These are phyloP conservation scores for Cataglyphis albicans DNA, from an alignment of 2,888 invertebrate genomes.

Conservation along the genomic window DNA sequence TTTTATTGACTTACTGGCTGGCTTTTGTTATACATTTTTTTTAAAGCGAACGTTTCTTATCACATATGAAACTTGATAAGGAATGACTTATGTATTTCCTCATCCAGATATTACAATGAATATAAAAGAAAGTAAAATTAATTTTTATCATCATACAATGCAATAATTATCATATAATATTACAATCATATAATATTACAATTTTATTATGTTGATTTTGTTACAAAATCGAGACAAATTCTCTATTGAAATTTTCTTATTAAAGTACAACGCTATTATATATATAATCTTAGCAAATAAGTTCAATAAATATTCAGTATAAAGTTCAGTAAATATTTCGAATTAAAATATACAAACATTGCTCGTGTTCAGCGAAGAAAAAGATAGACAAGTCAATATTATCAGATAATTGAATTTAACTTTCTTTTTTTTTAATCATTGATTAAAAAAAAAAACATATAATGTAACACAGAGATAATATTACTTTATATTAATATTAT, in stretches of 20 bases:
- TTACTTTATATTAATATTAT: not conserved
- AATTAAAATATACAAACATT: not conserved
- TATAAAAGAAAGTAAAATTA: not conserved
- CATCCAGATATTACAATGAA: not conserved
- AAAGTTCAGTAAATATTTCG: not conserved
- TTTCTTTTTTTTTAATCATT: not conserved
- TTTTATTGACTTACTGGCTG: not conserved
- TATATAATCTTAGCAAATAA: not conserved
- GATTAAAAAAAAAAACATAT: not conserved
- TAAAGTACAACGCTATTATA: not conserved
- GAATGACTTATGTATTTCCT: not conserved
- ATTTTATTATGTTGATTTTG: not conserved
- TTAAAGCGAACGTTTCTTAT: not conserved
- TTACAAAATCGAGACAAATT: not conserved
- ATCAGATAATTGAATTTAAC: not conserved
- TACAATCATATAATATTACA: not conserved
- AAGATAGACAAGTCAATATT: not conserved
- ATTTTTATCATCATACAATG: not conserved
- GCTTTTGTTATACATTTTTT: not conserved
- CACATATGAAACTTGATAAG: not conserved
- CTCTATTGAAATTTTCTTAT: not conserved
- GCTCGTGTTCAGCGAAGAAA: no score
- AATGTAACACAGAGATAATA: not conserved
- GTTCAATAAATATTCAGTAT: not conserved
- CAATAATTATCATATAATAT: constrained; percentile 2